Conservation (phyloP, 2,888 invertebrate species). For the Oligia latruncula region DNA sequence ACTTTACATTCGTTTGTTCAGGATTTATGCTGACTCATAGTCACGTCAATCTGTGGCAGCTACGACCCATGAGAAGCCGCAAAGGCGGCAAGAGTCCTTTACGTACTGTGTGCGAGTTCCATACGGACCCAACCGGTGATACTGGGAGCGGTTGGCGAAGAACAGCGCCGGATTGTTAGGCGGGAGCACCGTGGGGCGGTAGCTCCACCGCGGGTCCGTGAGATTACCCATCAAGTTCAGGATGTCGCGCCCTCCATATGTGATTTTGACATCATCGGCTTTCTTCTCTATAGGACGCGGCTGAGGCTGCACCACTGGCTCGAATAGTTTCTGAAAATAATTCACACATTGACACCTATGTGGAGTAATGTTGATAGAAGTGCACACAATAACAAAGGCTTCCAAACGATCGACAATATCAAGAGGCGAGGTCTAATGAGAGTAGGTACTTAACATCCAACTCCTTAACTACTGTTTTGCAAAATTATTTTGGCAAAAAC, state of each 20-base stretch:
- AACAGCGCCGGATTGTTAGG: constrained; percentile 90
- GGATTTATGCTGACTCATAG: constrained; percentile 76
- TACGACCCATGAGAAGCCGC: constrained; percentile 88
- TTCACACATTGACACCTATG: constrained; percentile 31
- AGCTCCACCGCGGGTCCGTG: constrained; percentile 89
- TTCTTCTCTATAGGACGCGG: constrained; percentile 84
- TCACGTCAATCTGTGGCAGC: constrained; percentile 86
- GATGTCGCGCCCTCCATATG: constrained; percentile 89
- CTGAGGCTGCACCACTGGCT: constrained; percentile 84
- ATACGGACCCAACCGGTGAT: constrained; percentile 90
- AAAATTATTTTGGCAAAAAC: constrained; percentile 62
- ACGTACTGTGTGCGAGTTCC: constrained; percentile 90
- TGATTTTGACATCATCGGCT: constrained; percentile 83
- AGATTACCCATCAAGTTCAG: constrained; percentile 91
- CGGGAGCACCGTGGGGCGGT: constrained; percentile 89
- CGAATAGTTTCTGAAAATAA: constrained; percentile 86
- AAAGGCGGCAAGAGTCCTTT: constrained; percentile 87
- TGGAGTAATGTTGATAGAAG: neutral
- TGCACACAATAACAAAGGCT: constrained; percentile 7
- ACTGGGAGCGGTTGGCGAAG: constrained; percentile 91
- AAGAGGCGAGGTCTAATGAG: constrained; percentile 3
- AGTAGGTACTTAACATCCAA: neutral
- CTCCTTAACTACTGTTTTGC: constrained; percentile 20
- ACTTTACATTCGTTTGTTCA: constrained; percentile 81
- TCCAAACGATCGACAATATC: neutral